A percentile compares a stretch with the other conserved stretches of the same genome.
phyloP scores from a whole-genome alignment of 2,113 vertebrate species.

The Cynocephalus volans region DNA sequence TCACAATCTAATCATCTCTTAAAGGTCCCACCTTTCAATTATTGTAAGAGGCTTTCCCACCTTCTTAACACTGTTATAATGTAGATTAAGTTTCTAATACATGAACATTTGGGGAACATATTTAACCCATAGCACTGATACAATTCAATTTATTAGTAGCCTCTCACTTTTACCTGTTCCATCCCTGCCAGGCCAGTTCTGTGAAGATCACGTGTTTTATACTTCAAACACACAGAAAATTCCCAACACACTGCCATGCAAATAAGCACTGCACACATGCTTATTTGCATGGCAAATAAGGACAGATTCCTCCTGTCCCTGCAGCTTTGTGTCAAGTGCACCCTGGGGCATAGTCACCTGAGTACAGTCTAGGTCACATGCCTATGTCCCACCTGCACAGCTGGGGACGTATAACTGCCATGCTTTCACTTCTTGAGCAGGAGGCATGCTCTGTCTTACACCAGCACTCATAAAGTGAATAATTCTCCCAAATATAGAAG shows the following conservation, averaged over 20 bases:
- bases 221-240: constrained; percentile 9
- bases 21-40: too few relatives aligned
- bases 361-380: neutral
- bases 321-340: neutral
- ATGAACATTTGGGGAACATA: too few relatives aligned
- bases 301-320: neutral
- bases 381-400: neutral
- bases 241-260: neutral
- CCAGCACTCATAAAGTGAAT: neutral
- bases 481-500: neutral
- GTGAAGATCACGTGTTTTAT: neutral
- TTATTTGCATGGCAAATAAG: too few relatives aligned
- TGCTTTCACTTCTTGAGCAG: neutral
- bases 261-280: neutral
- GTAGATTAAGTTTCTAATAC: too few relatives aligned
- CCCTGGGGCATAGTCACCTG: too few relatives aligned
- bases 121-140: neutral
- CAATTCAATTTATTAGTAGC: neutral
- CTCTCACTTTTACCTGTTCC: neutral
- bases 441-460: neutral
- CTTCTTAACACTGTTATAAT: too few relatives aligned
- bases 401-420: neutral
- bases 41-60: too few relatives aligned
- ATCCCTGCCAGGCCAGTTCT: neutral
- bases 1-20: too few relatives aligned